Evolutionary conservation across 2,113 vertebrate genomes (phyloP), one percentile per base, ranked within the genome.

Genomic region (Tiliqua scincoides): DNA sequence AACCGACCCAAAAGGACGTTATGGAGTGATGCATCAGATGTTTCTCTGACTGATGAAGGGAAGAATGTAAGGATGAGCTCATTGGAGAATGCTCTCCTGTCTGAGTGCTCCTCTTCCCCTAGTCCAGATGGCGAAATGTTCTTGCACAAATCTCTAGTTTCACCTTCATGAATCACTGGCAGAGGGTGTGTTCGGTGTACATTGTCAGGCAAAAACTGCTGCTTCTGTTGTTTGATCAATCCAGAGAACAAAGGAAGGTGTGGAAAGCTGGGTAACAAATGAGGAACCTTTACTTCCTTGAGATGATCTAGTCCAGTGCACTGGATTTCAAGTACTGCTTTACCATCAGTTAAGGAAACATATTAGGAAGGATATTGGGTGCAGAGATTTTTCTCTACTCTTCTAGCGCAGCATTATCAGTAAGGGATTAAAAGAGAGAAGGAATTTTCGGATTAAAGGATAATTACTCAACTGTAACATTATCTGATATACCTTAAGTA

Each of bases 41-140:
- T 52, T 87, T 68, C 54, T 83, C 23, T 54, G 81, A 87, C 35
- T 83, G 80, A 83, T 70, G 54, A 54, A 77, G 67, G 54, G 10
- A 76, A 71, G 54, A 37, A 62, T 78, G 65, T 65, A 78, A 71
- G 65, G 80, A 83, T 77, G 81, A 87, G 65, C 65, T 87, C 73
- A 77, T 70, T 63, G 65, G 54, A 83, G 75, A 65, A 48, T 78
- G 43, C n/a, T 78, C 37, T 78, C 65, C 17, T 37, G 73, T 83
- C 52, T 62, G 77, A 87, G 63, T 71, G 59, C 74, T 52, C 48
- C 67, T 61, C 65, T 85, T 32, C 67, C 61, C 73, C 52, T 62
- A 61, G 37, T 78, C 86, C 86, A 87, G 80, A 87, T 77, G 81
- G 86, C 80, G 71, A 30, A 54, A 71, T 87, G 81, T 83, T 87